Base-by-base conservation (phyloP, 2,888 invertebrate species). In the Athetis lepigone region DNA sequence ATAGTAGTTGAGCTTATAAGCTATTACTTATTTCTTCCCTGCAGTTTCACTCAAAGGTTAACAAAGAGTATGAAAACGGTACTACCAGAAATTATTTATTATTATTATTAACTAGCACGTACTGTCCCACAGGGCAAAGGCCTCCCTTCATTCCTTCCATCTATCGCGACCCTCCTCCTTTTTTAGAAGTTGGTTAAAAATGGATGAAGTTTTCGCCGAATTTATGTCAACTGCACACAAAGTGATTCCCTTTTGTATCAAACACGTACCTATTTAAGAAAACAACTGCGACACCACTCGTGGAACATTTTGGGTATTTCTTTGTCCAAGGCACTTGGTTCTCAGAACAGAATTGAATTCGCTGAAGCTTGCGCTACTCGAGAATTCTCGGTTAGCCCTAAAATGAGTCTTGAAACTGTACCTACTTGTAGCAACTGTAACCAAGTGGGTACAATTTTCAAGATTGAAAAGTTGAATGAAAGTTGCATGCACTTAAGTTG, bases 311-410 rank as follows among this genome's bases (percentile, higher is more conserved):
- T 58, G 63, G 50, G 43, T 58, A 60, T 65, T 77, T 63, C 56
- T 66, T 61, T 51, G 71, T 70, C 52, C 58, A 23, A 47, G 50
- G 49, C 47, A 68, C 62, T 73, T 65, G 50, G 52, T 59, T 64
- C 56, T 66, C 40, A 46, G 72, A 70, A 59, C 63, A 58, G 74
- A 75, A 83, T 70, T 65, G 67, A 74, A 79, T 79, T 66, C 58
- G 61, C 62, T 54, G 52, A 57, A 70, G 40, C 19, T 64, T 66
- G 67, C 59, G 42, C 51, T 42, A 29, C 52, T 78, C 43, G 25
- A 78, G 56, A 65, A 77, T 60, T 59, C 68, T 75, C 50, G 52
- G 62, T 74, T 74, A 63, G 50, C 55, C 43, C 55, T 50, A 50
- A 73, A 77, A 69, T 39, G 42, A 69, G 50, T 69, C 61, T 72